Percentiles rank a stretch among this genome's conserved stretches.
Evolutionary conservation across 2,113 vertebrate genomes (phyloP).

Genomic region (Megalops atlanticus): DNA sequence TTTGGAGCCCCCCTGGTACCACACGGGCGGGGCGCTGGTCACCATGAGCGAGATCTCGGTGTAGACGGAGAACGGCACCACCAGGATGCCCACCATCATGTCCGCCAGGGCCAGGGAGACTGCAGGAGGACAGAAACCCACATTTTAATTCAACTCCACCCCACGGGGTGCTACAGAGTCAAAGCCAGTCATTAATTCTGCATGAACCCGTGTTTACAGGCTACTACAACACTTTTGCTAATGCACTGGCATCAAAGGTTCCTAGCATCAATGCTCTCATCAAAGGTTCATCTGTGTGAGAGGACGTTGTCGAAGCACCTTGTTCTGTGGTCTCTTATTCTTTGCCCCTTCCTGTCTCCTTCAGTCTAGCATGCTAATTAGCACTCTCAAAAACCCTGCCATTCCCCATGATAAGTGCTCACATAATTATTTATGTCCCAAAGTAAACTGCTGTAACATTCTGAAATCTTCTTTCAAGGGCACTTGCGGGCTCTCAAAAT

Average conservation of each 20-base stretch:
- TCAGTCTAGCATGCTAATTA: background rate
- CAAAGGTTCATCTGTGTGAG: too few species aligned
- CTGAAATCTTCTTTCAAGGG: background rate
- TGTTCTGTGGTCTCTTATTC: background rate
- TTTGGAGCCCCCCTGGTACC: constrained; percentile 57
- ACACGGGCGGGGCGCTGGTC: constrained; percentile 56
- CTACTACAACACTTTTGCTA: too few species aligned
- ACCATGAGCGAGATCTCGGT: constrained; percentile 74
- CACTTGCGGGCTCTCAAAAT: background rate
- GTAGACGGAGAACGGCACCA: constrained; percentile 80
- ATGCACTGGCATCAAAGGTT: too few species aligned
- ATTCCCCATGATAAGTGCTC: background rate
- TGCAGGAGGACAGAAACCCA: constrained; percentile 43
- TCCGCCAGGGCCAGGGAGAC: constrained; percentile 79
- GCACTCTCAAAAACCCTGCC: background rate
- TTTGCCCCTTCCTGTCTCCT: background rate
- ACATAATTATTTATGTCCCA: background rate
- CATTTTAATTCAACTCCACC: background rate
- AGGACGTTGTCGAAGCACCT: too few species aligned
- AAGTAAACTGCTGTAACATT: background rate
- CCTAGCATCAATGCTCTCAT: too few species aligned
- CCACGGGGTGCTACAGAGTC: background rate
- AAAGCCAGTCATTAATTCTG: background rate
- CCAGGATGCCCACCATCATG: constrained; percentile 75
- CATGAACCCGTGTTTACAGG: too few species aligned